Base-by-base conservation (phyloP, 2,113 vertebrate species). In the Phainopepla nitens region DNA sequence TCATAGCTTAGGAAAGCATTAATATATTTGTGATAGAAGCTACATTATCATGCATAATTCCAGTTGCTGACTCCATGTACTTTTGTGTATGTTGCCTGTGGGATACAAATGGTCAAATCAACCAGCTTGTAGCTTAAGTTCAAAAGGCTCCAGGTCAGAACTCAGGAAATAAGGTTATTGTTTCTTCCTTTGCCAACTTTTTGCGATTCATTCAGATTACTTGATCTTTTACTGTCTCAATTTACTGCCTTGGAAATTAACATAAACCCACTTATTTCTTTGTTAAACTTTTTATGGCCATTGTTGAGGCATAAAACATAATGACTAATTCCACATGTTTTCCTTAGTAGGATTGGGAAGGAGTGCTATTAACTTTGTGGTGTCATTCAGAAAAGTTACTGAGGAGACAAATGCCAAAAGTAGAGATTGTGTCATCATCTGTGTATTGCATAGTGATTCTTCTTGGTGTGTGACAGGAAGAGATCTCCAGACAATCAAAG, bases 31-130 rank as follows among this genome's bases (percentile, higher is more conserved):
- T 79, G 15, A 27, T 14, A 42, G 41, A 70, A 71, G 47, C 11
- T 45, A 9, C 2, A 2, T 41, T 58, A 15, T 41, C 6, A 6
- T 13, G 39, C 14, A 1, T 39, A 5, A 57, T 53, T 45, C 29
- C 12, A 47, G 4, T 50, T 68, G 62, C 49, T 35, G 17, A 51
- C 13, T 82, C 29, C 0, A 0, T 1, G 2, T 60, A 2, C 35
- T 50, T 66, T 15, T 28, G 39, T 58, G 6, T 33, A 13, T 10
- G 1, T 29, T 90, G 39, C 20, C 11, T 64, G 64, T 82, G 21
- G 47, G 61, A 21, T 60, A 51, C 47, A 76, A 68, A 15, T 28
- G 4, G 25, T 39, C 60, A 79, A 90, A 68, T 33, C 11, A 58
- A 50, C 12, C 12, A 27, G 51, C 15, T 71, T 15, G 4, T 35